Evolutionary conservation across 2,888 invertebrate species (phyloP).

Genomic region (Hymenopus coronatus): DNA sequence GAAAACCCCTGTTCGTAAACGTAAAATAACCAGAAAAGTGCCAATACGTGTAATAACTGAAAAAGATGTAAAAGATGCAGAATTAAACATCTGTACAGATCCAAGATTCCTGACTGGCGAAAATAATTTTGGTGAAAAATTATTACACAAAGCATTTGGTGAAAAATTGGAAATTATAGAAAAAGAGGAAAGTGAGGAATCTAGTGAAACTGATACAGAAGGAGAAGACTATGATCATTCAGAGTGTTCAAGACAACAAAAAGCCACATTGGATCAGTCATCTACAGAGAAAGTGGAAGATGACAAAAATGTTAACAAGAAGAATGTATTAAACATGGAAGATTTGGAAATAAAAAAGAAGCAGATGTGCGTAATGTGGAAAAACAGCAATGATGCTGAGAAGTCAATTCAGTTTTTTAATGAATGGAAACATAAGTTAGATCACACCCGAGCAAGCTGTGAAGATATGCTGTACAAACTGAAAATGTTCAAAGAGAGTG

Average conservation of each 20-base stretch:
- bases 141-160: not conserved
- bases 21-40: not conserved
- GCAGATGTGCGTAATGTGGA: not conserved
- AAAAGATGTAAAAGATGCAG: not conserved
- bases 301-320: not conserved
- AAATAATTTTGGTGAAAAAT: not conserved
- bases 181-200: not conserved
- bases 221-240: not conserved
- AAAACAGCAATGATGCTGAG: constrained; percentile 21
- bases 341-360: not conserved
- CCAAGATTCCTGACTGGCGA: not conserved
- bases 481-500: constrained; percentile 18
- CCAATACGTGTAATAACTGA: not conserved
- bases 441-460: constrained; percentile 19
- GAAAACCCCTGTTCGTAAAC: not conserved
- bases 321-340: not conserved
- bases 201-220: not conserved
- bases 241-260: not conserved
- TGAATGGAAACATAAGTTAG: constrained; percentile 21
- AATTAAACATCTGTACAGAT: not conserved
- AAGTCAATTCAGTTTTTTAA: constrained; percentile 18
- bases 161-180: not conserved
- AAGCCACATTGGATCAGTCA: not conserved
- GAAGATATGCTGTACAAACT: constrained; percentile 23
- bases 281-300: not conserved